Conservation (phyloP, 2,888 invertebrate genomes). For the Caenorhabditis sp. region DNA sequence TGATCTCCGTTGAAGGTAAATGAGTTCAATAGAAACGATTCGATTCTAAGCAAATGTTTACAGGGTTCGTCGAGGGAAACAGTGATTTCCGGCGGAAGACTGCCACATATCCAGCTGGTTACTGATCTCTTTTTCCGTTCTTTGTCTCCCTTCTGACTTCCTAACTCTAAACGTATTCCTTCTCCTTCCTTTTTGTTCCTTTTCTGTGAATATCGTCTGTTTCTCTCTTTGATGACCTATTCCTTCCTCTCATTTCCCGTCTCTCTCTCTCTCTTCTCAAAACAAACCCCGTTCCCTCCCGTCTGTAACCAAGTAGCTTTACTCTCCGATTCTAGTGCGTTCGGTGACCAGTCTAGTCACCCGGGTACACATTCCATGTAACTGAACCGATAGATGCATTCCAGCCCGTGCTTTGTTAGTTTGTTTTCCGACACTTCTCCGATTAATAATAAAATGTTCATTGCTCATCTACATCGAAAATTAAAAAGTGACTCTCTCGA, state of each 20-base stretch:
- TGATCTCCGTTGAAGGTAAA: conserved; percentile 68
- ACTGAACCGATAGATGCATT: conserved; percentile 37
- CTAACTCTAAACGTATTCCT: conserved; percentile 14
- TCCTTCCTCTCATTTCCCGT: not conserved
- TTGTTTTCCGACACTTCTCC: conserved; percentile 5
- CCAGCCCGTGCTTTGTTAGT: conserved; percentile 29
- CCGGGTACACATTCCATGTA: conserved; percentile 61
- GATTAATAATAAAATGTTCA: conserved; percentile 36
- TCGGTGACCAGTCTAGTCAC: conserved; percentile 59
- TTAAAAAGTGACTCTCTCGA: conserved; percentile 38
- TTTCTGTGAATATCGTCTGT: conserved; percentile 58
- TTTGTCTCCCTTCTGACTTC: not conserved
- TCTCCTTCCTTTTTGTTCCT: conserved; percentile 12
- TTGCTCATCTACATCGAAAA: not conserved
- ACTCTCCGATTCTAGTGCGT: conserved; percentile 24
- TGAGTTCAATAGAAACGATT: no score
- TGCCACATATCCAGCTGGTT: conserved; percentile 81
- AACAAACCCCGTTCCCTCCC: conserved; percentile 21
- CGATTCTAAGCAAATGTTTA: conserved; percentile 31
- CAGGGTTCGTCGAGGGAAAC: conserved; percentile 81
- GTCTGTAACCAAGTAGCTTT: conserved; percentile 38
- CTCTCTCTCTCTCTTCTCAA: conserved; percentile 1
- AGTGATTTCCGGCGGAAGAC: conserved; percentile 81
- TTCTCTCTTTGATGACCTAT: conserved; percentile 15
- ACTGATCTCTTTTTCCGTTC: conserved; percentile 59